phyloP scores from a whole-genome alignment of 2,113 vertebrate species.

The Pterocles burchelli region DNA sequence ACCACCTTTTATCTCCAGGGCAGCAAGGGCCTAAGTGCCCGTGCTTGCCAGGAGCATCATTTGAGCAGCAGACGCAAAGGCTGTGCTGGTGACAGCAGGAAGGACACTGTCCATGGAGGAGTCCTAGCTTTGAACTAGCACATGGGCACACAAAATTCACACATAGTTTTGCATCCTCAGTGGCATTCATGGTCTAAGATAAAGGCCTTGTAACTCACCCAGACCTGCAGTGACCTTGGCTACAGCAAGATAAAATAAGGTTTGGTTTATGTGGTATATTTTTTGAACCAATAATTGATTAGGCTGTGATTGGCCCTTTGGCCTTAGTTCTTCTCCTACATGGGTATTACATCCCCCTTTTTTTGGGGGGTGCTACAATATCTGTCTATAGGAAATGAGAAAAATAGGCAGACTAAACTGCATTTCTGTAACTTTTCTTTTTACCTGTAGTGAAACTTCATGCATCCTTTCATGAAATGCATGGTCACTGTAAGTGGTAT shows the following conservation, averaged over 20 bases:
- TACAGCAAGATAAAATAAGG: background rate
- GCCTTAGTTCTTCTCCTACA: background rate
- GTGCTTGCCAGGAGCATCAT: background rate
- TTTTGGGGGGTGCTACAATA: background rate
- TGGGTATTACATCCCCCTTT: accelerated
- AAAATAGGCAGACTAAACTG: background rate
- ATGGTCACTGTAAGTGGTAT: background rate
- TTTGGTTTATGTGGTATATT: background rate
- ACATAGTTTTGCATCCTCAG: background rate
- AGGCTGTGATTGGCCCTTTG: background rate
- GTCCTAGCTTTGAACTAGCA: background rate
- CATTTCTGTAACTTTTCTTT: background rate
- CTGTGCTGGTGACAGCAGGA: background rate
- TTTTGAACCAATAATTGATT: background rate
- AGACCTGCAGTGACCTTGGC: background rate
- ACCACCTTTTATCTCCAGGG: background rate
- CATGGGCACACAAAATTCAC: background rate
- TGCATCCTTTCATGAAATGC: background rate
- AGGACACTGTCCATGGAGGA: background rate
- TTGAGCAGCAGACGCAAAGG: background rate
- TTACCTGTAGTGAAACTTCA: background rate
- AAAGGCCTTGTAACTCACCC: background rate
- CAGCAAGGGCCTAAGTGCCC: background rate
- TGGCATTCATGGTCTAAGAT: background rate
- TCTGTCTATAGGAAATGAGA: background rate